These are phyloP conservation scores for Turritopsis rubra DNA, from an alignment of 30 jellyfish, hydroid and myxozoan species.

Conservation along the genomic window DNA sequence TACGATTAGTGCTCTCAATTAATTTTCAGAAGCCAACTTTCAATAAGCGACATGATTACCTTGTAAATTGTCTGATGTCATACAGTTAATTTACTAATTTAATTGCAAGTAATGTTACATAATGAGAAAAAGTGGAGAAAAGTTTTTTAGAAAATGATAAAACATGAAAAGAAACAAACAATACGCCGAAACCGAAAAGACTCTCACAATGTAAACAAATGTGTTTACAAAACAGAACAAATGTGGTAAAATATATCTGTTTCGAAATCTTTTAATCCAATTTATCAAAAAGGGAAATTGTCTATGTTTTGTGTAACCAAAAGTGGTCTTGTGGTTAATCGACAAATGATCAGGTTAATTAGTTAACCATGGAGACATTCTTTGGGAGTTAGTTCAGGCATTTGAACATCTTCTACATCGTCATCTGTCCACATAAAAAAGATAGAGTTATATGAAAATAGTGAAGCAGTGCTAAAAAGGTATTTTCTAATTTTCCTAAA, in stretches of 20 bases:
- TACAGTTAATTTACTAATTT: background rate
- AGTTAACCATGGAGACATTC: too few relatives aligned
- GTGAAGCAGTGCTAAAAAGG: too few relatives aligned
- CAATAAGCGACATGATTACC: background rate
- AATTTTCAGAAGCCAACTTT: background rate
- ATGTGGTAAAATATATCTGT: background rate
- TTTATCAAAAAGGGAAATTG: background rate
- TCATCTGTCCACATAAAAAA: too few relatives aligned
- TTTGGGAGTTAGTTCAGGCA: too few relatives aligned
- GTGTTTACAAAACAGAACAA: background rate
- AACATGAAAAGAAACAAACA: background rate
- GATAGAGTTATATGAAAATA: too few relatives aligned
- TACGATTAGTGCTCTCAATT: background rate
- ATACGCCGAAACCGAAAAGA: background rate
- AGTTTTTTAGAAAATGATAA: background rate
- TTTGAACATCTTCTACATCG: too few relatives aligned
- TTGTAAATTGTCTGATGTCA: background rate
- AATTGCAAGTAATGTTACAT: background rate
- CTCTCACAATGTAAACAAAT: background rate
- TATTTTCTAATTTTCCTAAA: too few relatives aligned
- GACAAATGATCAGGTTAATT: too few relatives aligned
- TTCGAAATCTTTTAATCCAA: background rate
- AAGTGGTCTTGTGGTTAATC: too few relatives aligned
- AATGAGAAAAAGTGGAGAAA: background rate
- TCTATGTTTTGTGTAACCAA: background rate